Percentiles rank a stretch among this genome's conserved stretches.
Evolutionary conservation across 2,888 invertebrate species (phyloP).

Genomic region (Eustalomyia histrio): DNA sequence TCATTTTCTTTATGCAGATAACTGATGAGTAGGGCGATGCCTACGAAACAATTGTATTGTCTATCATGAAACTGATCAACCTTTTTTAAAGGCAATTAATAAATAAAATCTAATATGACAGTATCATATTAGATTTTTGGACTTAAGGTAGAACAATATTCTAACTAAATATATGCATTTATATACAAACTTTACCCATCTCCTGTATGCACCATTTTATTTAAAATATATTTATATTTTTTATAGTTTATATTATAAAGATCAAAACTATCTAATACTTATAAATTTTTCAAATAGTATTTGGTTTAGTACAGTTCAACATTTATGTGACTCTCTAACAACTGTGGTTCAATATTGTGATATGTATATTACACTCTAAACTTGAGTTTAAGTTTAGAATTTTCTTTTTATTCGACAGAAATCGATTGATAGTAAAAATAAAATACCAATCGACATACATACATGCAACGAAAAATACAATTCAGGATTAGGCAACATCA

Average conservation of each 20-base stretch:
- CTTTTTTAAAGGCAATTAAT: too few species aligned
- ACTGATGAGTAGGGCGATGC: too few species aligned
- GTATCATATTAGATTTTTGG: too few species aligned
- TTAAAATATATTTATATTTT: too few species aligned
- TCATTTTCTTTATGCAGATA: too few species aligned
- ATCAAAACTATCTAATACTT: background rate
- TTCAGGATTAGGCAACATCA: background rate
- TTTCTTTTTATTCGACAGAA: background rate
- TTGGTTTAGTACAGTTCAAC: slow-evolving; percentile 4
- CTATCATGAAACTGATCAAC: too few species aligned
- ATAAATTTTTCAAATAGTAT: background rate
- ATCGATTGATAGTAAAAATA: background rate
- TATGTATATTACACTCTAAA: slow-evolving; percentile 9
- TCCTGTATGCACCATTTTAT: too few species aligned
- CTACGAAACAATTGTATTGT: too few species aligned
- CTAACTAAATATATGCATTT: too few species aligned
- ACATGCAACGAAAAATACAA: background rate
- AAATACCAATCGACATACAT: background rate
- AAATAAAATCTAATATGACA: too few species aligned
- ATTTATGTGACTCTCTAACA: slow-evolving; percentile 1
- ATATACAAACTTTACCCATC: too few species aligned
- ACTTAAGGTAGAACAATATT: too few species aligned
- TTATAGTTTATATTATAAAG: background rate
- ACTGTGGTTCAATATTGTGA: slow-evolving; percentile 6
- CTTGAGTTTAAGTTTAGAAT: slow-evolving; percentile 1